phyloP scores from a whole-genome alignment of 2,888 invertebrate species.

The Tetranychus piercei region DNA sequence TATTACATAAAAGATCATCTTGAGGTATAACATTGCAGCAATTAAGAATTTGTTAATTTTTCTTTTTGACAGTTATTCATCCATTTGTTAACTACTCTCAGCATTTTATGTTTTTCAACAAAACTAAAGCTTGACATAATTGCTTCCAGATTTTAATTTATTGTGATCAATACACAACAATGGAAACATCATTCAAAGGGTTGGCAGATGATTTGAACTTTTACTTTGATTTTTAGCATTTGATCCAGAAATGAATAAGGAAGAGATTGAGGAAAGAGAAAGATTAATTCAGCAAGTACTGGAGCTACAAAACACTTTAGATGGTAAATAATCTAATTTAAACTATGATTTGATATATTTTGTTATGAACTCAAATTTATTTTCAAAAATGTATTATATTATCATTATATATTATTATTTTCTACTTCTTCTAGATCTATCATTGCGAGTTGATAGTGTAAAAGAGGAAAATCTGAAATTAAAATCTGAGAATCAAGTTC shows the following conservation, averaged over 20 bases:
- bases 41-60: too few species aligned
- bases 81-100: too few species aligned
- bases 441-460: constrained; percentile 89
- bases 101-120: too few species aligned
- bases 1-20: too few species aligned
- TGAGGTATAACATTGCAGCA: too few species aligned
- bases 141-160: too few species aligned
- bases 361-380: not conserved
- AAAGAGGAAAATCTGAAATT: constrained; percentile 96
- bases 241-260: constrained; percentile 49
- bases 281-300: constrained; percentile 87
- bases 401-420: constrained; percentile 7
- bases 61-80: too few species aligned
- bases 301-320: constrained; percentile 90
- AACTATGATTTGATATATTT: not conserved
- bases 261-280: constrained; percentile 94
- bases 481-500: constrained; percentile 91
- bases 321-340: constrained; percentile 45
- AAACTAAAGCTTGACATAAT: too few species aligned
- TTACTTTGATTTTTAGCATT: constrained; percentile 33
- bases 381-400: not conserved
- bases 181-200: not conserved
- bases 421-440: constrained; percentile 49
- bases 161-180: not conserved
- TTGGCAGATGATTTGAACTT: constrained; percentile 28